phyloP scores from a whole-genome alignment of 2,113 vertebrate genomes.

The Actinemys pallida region DNA sequence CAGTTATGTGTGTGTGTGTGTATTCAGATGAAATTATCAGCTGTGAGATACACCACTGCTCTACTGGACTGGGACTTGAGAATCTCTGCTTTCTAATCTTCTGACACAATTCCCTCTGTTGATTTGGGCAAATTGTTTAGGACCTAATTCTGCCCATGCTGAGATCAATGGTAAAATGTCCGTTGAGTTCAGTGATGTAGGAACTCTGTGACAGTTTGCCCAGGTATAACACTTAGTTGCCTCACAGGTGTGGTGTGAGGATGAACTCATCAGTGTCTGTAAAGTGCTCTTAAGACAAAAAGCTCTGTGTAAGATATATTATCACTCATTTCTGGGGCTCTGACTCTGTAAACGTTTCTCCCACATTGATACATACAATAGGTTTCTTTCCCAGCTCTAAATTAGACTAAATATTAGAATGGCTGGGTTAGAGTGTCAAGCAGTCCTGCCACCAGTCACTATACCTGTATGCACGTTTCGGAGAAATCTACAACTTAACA shows the following conservation, averaged over 20 bases:
- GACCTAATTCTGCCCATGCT: background rate
- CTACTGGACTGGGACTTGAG: background rate
- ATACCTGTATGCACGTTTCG: rapidly evolving
- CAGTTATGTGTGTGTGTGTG: background rate
- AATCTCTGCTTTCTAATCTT: background rate
- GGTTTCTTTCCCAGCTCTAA: rapidly evolving
- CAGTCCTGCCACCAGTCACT: rapidly evolving
- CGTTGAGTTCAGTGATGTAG: background rate
- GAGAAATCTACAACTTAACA: rapidly evolving
- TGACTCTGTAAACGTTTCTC: background rate
- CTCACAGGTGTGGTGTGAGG: background rate
- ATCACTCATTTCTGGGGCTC: background rate
- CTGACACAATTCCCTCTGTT: background rate
- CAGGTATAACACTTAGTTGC: background rate
- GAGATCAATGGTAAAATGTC: background rate
- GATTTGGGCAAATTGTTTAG: background rate
- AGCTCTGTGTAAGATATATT: rapidly evolving
- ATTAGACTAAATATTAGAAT: background rate
- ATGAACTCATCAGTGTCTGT: background rate
- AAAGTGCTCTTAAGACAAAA: background rate
- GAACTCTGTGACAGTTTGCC: background rate
- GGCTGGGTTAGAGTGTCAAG: background rate
- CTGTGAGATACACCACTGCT: background rate
- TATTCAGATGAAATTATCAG: background rate
- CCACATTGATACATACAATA: background rate